Conservation (phyloP, 1,140 invertebrate species). For the Heliothis subflexa region DNA sequence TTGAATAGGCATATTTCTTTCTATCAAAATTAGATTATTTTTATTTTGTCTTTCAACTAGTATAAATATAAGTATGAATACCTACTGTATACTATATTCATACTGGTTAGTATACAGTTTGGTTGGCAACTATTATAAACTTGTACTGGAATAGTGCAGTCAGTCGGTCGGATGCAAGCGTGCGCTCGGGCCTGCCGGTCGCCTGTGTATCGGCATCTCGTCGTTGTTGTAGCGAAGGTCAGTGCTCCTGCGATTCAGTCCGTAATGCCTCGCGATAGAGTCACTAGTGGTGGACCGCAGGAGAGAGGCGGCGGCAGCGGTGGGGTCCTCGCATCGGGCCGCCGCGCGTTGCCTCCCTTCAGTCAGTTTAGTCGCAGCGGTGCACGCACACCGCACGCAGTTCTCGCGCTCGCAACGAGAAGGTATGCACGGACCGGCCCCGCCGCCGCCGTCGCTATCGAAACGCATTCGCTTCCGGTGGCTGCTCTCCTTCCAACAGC, state of each 20-base stretch:
- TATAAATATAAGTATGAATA: background rate
- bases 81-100: background rate
- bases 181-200: constrained; percentile 59
- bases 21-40: too few species aligned
- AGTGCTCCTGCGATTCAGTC: constrained; percentile 79
- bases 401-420: constrained; percentile 83
- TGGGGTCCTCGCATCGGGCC: constrained; percentile 74
- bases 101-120: background rate
- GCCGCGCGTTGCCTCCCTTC: constrained; percentile 73
- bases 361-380: constrained; percentile 81
- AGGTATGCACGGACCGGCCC: constrained; percentile 74
- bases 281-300: constrained; percentile 74
- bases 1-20: too few species aligned
- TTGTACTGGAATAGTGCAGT: constrained; percentile 59
- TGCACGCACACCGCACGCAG: constrained; percentile 85
- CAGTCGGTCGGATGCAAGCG: constrained; percentile 61
- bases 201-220: constrained; percentile 54
- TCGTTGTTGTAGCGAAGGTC: constrained; percentile 70
- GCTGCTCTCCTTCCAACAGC: constrained; percentile 66
- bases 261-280: constrained; percentile 79
- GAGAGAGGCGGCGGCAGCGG: constrained; percentile 76
- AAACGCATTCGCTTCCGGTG: constrained; percentile 79
- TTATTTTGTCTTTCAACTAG: too few species aligned
- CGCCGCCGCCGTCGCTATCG: constrained; percentile 53
- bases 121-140: constrained; percentile 33